Percentiles rank a stretch among this genome's conserved stretches.
Evolutionary conservation across 2,797 vertebrate genomes (phyloP).

Genomic region (Uromys caudimaculatus): DNA sequence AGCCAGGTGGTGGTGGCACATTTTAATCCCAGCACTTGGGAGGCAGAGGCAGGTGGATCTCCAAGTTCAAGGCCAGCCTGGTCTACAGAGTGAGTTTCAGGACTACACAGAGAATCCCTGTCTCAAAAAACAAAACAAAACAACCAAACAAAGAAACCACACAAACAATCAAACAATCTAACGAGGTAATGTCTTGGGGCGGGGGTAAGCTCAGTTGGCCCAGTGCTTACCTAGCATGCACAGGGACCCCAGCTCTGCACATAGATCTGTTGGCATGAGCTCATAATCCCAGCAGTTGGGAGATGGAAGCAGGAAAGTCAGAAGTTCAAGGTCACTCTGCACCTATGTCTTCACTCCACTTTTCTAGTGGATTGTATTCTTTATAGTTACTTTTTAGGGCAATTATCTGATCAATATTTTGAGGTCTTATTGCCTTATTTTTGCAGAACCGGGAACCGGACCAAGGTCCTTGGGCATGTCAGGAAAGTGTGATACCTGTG

Average conservation of each 20-base stretch:
- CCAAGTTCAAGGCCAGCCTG: neutral
- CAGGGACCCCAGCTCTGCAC: neutral
- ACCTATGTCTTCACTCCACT: neutral
- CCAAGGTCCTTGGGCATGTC: neutral
- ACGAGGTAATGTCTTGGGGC: neutral
- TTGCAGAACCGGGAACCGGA: neutral
- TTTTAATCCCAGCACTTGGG: neutral
- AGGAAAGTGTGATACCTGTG: neutral
- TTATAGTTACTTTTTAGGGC: neutral
- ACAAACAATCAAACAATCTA: no score
- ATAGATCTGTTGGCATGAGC: neutral
- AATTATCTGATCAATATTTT: neutral
- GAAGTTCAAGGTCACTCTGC: neutral
- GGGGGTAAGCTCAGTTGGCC: neutral
- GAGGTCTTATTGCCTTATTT: neutral
- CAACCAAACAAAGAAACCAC: neutral
- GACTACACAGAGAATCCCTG: neutral
- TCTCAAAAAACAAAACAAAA: neutral
- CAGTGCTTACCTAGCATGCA: neutral
- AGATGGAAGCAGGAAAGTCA: neutral
- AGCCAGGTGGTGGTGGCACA: neutral
- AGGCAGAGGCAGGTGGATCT: neutral
- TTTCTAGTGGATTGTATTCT: neutral
- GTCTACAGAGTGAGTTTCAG: neutral
- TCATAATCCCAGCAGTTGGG: neutral